Evolutionary conservation across 2,888 invertebrate genomes (phyloP).

Genomic region (Drosophila differens): DNA sequence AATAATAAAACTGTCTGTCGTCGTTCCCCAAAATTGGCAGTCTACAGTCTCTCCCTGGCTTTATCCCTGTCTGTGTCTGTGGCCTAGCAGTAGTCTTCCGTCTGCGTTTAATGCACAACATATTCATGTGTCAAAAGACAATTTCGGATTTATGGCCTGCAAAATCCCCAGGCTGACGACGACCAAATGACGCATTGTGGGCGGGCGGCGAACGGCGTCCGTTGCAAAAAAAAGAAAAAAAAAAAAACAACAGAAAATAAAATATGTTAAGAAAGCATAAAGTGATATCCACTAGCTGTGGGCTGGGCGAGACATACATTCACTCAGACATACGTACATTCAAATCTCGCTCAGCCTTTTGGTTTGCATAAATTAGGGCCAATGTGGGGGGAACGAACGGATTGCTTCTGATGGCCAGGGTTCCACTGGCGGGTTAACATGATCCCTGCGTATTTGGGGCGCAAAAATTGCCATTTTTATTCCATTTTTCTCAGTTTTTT

Average conservation of each 20-base stretch:
- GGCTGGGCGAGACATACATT: constrained; percentile 23
- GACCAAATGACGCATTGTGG: constrained; percentile 66
- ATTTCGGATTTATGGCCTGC: constrained; percentile 82
- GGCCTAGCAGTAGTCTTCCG: constrained; percentile 47
- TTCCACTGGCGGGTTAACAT: constrained; percentile 16
- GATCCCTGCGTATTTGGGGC: constrained; percentile 61
- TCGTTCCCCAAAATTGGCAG: constrained; percentile 4
- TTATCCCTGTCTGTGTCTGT: constrained; percentile 28
- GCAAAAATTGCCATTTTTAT: constrained; percentile 62
- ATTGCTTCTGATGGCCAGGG: neutral
- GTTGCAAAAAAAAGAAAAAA: constrained; percentile 41
- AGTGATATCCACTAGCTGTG: constrained; percentile 69
- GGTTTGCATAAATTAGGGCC: constrained; percentile 77
- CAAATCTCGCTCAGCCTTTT: constrained; percentile 69
- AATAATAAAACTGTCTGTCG: constrained; percentile 73
- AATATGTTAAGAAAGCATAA: constrained; percentile 82
- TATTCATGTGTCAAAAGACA: constrained; percentile 83
- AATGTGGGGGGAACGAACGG: constrained; percentile 10
- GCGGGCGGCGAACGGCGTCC: constrained; percentile 27
- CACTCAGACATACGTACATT: constrained; percentile 33
- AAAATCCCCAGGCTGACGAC: constrained; percentile 59
- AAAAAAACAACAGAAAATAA: constrained; percentile 53
- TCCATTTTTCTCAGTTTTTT: constrained; percentile 17
- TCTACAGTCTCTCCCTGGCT: constrained; percentile 61
- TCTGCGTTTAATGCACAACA: constrained; percentile 80